phyloP scores from a whole-genome alignment of 2,797 vertebrate species.

The Balearica regulorum region DNA sequence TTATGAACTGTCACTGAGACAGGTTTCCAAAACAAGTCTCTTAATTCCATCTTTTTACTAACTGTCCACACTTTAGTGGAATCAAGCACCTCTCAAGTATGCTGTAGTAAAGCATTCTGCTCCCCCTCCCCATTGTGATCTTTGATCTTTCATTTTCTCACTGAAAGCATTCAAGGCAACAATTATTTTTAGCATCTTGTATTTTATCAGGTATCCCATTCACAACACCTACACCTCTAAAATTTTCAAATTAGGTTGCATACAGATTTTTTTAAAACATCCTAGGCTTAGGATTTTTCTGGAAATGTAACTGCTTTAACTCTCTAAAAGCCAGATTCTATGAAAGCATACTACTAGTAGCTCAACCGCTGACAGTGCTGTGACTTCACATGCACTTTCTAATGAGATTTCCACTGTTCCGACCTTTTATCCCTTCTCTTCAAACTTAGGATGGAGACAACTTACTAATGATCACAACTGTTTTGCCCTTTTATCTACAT shows the following conservation, averaged over 20 bases:
- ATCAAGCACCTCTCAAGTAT: neutral
- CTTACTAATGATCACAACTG: neutral
- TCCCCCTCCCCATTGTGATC: neutral
- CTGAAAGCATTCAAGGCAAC: neutral
- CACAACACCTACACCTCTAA: neutral
- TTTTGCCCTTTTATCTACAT: neutral
- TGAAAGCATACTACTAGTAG: neutral
- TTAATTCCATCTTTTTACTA: neutral
- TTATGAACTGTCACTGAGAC: fast-evolving
- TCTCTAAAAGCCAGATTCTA: neutral
- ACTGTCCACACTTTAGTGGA: neutral
- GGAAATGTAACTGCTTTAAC: neutral
- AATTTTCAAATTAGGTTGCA: neutral
- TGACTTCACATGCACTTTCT: neutral
- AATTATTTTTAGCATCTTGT: neutral
- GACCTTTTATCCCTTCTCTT: neutral
- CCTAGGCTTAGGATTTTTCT: neutral
- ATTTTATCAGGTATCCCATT: neutral
- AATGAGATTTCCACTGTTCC: neutral
- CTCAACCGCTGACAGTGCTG: neutral
- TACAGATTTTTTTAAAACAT: neutral
- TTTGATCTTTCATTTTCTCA: neutral
- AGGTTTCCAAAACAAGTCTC: neutral
- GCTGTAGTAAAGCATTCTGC: neutral
- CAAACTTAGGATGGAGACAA: neutral